Base-by-base conservation (phyloP, 2,888 invertebrate species). In the Zele albiditarsus region DNA sequence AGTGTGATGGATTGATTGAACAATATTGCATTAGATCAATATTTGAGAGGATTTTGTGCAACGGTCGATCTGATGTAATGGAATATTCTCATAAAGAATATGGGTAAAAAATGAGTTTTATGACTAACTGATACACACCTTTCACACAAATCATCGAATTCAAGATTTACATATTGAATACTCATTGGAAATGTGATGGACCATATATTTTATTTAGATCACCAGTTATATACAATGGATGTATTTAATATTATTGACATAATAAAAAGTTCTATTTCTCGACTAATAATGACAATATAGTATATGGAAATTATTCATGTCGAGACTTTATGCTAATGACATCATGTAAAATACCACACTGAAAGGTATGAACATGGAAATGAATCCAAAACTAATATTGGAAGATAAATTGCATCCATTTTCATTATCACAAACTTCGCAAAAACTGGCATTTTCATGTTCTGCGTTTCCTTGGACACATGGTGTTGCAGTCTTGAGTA, bases 371-470 rank as follows among this genome's bases (percentile, higher is more conserved):
- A 60, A 60, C 14, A 60, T 60, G 16, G 58, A 27, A 0, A 60
- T 60, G 2, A 60, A 60, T 23, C 28, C 14, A 14, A 23, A 27
- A 16, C 10, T 20, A 16, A 6, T 60, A 25, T 25, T 23, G 8
- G 58, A 60, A 14, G 58, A 60, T 60, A 5, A 20, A 60, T 60
- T 60, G 8, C 58, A 60, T 14, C 58, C 27, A 23, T 60, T 14
- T 20, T 25, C n/a, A 25, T 57, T 57, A 6, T n/a, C 58, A 60
- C 58, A 60, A 28, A 28, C 20, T 23, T 12, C 16, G n/a, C 46
- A 46, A 5, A n/a, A 16, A n/a, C n/a, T 46, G 10, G 10, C 3
- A 33, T 33, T 4, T n/a, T 3, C n/a, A 12, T n/a, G n/a, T 4
- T 46, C 5, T 46, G 4, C 14, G 4, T 14, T 46, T 12, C 16